Base-by-base conservation (phyloP, 2,113 vertebrate genomes). In the Colistium nudipinnis region DNA sequence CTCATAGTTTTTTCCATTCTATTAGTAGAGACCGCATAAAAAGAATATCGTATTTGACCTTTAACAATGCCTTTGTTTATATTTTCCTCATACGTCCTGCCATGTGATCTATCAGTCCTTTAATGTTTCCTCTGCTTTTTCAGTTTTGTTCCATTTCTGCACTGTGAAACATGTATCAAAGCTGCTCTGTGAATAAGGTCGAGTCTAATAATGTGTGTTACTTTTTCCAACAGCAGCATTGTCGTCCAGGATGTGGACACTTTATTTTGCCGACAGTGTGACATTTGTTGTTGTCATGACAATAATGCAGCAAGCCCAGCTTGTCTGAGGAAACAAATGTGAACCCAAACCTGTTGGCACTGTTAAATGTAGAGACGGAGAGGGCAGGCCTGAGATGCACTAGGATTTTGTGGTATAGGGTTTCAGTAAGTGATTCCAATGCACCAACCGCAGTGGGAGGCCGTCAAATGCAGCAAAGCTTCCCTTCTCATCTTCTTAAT, bases 401-500 rank as follows among this genome's bases (percentile, higher is more conserved):
- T 3, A 3, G 33, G 65, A n/a, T 60, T 53, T 28, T 43, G 20
- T 17, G 27, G 44, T 17, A 3, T 30, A 31, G 12, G 19, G 43
- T 62, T 51, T 30, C 51, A 17, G 31, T 31, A 43, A 49, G 36
- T 20, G 6, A 51, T n/a, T 45, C n/a, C 62, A 27, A 12, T 9
- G 14, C 36, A 55, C 24, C 22, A 22, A 55, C 5, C 55, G 59
- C 53, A 41, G 55, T 16, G 22, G 55, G 59, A 69, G 30, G 57
- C 19, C 2, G 47, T 38, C 48, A 60, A n/a, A 62, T 49, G 35
- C 55, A 6, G 30, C 49, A 70, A 43, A 60, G 51, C 30, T 27
- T 61, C 43, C 17, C 4, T 6, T 64, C 49, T 54, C 22, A 27
- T 16, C 25, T 10, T 78, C 43, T 74, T 72, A 81, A 83, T 81